Conservation (phyloP, 2,113 vertebrate genomes). For the Penelope pileata region DNA sequence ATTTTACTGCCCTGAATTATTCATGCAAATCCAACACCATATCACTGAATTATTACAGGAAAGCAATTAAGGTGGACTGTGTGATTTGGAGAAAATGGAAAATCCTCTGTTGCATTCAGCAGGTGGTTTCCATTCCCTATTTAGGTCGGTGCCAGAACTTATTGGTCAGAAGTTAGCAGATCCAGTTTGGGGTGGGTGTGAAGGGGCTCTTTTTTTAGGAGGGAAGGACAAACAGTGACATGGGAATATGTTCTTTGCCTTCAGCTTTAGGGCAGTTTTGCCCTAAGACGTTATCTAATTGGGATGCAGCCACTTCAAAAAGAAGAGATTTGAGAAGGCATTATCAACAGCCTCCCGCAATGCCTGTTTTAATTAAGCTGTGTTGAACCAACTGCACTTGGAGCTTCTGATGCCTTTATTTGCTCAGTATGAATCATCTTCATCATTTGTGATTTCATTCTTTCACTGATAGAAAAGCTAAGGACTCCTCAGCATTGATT, state of each 20-base stretch:
- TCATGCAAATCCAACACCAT: slow-evolving; percentile 4
- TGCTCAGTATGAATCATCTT: slow-evolving; percentile 39
- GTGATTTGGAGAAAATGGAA: not conserved
- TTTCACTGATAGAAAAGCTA: slow-evolving; percentile 35
- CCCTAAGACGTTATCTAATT: not conserved
- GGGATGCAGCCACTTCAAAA: not conserved
- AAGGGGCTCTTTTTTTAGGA: not conserved
- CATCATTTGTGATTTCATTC: slow-evolving; percentile 16
- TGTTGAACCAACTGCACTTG: slow-evolving; percentile 25
- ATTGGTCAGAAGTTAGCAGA: not conserved
- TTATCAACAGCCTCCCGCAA: not conserved
- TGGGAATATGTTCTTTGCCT: not conserved
- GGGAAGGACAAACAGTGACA: not conserved
- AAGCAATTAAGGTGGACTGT: slow-evolving; percentile 19
- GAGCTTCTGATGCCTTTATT: slow-evolving; percentile 26
- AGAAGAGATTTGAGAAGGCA: not conserved
- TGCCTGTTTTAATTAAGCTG: slow-evolving; percentile 41
- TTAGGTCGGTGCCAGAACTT: not conserved
- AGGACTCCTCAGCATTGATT: slow-evolving; percentile 43
- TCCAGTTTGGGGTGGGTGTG: not conserved
- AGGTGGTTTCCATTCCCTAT: not conserved
- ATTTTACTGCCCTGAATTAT: slow-evolving; percentile 58
- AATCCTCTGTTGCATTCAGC: not conserved
- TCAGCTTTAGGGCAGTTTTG: not conserved
- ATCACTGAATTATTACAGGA: not conserved